Evolutionary conservation across 2,797 vertebrate genomes (phyloP).

Genomic region (Labroides dimidiatus): DNA sequence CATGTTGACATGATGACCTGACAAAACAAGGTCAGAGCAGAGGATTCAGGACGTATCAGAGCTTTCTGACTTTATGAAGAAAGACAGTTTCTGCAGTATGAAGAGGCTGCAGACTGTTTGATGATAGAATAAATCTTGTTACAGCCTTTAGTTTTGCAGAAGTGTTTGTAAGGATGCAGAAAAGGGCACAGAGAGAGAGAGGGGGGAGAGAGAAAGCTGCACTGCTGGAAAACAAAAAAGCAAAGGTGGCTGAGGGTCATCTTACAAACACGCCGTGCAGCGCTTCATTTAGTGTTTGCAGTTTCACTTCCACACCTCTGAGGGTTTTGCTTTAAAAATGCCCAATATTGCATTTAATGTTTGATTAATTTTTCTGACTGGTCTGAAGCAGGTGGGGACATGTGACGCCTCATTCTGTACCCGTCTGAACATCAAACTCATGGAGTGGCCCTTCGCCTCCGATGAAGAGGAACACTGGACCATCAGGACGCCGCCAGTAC

Average conservation of each 20-base stretch:
- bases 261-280: constrained; percentile 1
- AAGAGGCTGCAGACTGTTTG: background rate
- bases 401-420: constrained; percentile 60
- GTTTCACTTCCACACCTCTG: constrained; percentile 7
- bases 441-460: constrained; percentile 85
- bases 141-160: too few relatives aligned
- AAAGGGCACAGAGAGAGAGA: too few relatives aligned
- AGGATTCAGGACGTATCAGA: too few relatives aligned
- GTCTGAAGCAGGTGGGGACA: background rate
- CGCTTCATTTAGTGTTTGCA: constrained; percentile 2
- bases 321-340: background rate
- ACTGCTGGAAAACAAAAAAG: too few relatives aligned
- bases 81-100: too few relatives aligned
- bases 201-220: too few relatives aligned
- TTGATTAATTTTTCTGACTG: background rate
- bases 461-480: constrained; percentile 89
- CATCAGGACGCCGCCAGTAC: constrained; percentile 76
- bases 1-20: constrained; percentile 89
- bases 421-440: constrained; percentile 78
- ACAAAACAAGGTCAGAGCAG: constrained; percentile 10
- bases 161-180: too few relatives aligned
- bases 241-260: background rate
- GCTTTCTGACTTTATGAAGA: too few relatives aligned
- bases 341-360: background rate
- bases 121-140: too few relatives aligned